Evolutionary conservation across 2,888 invertebrate genomes (phyloP).

Genomic region (Cheilosia soror): DNA sequence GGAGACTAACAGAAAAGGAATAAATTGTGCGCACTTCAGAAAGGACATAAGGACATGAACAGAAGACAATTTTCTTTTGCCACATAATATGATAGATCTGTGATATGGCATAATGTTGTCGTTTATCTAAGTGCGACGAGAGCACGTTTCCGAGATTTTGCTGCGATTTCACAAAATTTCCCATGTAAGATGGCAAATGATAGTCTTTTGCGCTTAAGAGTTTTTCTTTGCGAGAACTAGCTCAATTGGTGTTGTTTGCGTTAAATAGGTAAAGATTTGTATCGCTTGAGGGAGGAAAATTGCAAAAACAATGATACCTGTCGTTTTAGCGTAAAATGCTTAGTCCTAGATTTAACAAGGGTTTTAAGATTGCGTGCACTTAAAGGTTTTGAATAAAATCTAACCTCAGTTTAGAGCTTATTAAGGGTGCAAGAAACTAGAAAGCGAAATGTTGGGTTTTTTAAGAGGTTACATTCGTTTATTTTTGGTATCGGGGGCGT

Average conservation of each 20-base stretch:
- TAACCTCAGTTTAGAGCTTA: too few relatives aligned
- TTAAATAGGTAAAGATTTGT: conserved; percentile 32
- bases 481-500: background rate
- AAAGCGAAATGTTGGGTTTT: background rate
- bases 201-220: conserved; percentile 29
- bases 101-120: conserved; percentile 73
- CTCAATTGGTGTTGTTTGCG: conserved; percentile 35
- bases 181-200: conserved; percentile 40
- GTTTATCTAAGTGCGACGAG: conserved; percentile 66
- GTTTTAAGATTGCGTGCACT: background rate
- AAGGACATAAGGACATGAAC: conserved; percentile 62
- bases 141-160: conserved; percentile 71
- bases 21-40: conserved; percentile 49
- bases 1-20: conserved; percentile 5
- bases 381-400: too few relatives aligned
- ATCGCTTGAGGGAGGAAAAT: background rate
- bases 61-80: conserved; percentile 63
- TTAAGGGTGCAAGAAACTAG: background rate
- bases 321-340: background rate
- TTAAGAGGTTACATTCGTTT: background rate
- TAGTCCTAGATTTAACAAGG: background rate
- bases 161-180: conserved; percentile 42
- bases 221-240: conserved; percentile 8
- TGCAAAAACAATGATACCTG: background rate
- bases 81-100: conserved; percentile 60